These are phyloP conservation scores for Autographa gamma DNA, from an alignment of 2,888 invertebrate species.

Conservation along the genomic window DNA sequence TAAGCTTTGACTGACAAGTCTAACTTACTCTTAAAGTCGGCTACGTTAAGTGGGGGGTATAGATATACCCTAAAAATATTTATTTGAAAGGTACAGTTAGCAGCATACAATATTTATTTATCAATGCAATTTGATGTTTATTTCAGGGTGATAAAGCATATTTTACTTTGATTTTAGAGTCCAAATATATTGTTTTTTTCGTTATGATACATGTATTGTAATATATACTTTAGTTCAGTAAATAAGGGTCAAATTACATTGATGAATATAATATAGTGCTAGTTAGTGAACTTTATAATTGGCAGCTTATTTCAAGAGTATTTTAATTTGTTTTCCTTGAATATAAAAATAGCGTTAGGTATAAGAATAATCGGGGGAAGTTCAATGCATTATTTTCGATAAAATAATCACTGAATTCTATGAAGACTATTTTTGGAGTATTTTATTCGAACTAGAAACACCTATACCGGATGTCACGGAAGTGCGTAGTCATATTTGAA, in stretches of 20 bases:
- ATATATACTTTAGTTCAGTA: not conserved
- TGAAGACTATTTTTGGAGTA: conserved; percentile 8
- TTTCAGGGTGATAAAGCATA: not conserved
- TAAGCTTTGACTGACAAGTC: not conserved
- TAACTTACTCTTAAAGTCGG: not conserved
- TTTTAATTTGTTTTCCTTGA: conserved; percentile 1
- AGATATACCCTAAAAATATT: not conserved
- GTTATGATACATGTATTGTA: not conserved
- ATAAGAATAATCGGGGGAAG: conserved; percentile 45
- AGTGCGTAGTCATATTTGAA: too few species aligned
- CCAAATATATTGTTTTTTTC: not conserved
- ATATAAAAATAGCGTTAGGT: conserved; percentile 25
- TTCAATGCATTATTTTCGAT: conserved; percentile 59
- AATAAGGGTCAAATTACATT: not conserved
- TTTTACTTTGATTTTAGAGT: not conserved
- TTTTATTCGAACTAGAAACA: conserved; percentile 9
- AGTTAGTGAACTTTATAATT: not conserved
- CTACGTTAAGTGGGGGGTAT: too few species aligned
- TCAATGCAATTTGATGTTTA: not conserved
- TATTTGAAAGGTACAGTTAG: not conserved
- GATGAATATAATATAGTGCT: not conserved
- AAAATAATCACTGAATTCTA: conserved; percentile 61
- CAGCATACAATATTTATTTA: too few species aligned
- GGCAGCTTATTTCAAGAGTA: not conserved
- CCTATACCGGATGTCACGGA: not conserved